Conservation (phyloP, 2,888 invertebrate species). For the Emmelina monodactyla region DNA sequence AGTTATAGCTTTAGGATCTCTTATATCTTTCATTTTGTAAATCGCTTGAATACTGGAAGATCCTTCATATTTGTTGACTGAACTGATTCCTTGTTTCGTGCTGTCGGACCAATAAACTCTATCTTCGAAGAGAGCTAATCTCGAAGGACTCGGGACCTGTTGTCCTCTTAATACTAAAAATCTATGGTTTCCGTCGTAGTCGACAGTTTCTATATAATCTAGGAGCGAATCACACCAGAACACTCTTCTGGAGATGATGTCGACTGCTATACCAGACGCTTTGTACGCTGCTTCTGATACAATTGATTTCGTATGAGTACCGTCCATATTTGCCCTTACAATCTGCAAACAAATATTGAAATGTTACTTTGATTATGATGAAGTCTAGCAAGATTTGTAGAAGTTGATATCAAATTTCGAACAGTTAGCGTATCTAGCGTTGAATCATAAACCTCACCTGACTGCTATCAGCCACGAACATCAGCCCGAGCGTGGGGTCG, state of each 20-base stretch:
- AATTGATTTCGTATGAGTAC: slow-evolving; percentile 81
- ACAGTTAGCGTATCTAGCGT: too few species aligned
- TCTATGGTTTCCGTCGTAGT: slow-evolving; percentile 87
- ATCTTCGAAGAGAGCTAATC: slow-evolving; percentile 85
- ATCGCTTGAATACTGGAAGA: slow-evolving; percentile 80
- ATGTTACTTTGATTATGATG: too few species aligned
- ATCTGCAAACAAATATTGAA: slow-evolving; percentile 49
- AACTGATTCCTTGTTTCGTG: slow-evolving; percentile 88
- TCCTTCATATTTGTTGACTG: slow-evolving; percentile 86
- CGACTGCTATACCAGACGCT: slow-evolving; percentile 90
- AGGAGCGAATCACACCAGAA: slow-evolving; percentile 97
- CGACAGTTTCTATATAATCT: slow-evolving; percentile 95
- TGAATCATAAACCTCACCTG: slow-evolving; percentile 70
- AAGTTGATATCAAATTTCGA: too few species aligned
- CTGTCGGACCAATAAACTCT: slow-evolving; percentile 91
- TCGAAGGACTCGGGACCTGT: slow-evolving; percentile 85
- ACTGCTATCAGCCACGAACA: slow-evolving; percentile 87
- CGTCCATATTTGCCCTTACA: slow-evolving; percentile 93
- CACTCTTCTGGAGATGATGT: slow-evolving; percentile 87
- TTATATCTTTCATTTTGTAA: slow-evolving; percentile 80
- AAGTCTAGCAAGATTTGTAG: too few species aligned
- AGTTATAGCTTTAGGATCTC: slow-evolving; percentile 85
- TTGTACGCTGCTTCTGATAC: slow-evolving; percentile 93
- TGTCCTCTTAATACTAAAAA: slow-evolving; percentile 82
- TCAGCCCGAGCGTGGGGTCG: slow-evolving; percentile 88